These are phyloP conservation scores for Allygus modestus DNA, from an alignment of 2,888 invertebrate species.

Conservation along the genomic window DNA sequence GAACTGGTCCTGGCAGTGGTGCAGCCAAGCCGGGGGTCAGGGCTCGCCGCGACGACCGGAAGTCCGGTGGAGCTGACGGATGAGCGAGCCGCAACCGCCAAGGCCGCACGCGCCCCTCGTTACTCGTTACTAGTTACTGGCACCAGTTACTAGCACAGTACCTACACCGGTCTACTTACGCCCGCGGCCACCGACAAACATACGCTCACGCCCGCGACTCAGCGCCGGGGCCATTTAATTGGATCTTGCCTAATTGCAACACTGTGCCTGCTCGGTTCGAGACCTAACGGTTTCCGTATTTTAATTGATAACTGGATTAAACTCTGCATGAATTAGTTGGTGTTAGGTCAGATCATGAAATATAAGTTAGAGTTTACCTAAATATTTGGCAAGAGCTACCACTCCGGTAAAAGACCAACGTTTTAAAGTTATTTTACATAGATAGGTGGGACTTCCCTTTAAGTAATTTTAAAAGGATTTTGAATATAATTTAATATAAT, in stretches of 20 bases:
- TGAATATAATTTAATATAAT: no score
- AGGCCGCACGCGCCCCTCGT: conserved; percentile 30
- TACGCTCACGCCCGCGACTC: background rate
- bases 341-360: no score
- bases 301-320: conserved; percentile 12
- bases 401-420: no score
- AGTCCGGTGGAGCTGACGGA: conserved; percentile 18
- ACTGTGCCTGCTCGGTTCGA: background rate
- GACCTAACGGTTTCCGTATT: conserved; percentile 2
- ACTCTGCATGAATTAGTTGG: background rate
- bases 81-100: conserved; percentile 6
- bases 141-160: background rate
- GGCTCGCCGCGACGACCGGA: conserved; percentile 23
- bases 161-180: conserved; percentile 16
- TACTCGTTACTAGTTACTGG: background rate
- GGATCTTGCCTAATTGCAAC: background rate
- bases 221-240: background rate
- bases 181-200: no score
- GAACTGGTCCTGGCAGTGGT: conserved; percentile 2
- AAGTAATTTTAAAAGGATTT: no score
- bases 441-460: no score
- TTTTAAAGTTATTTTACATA: no score
- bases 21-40: conserved; percentile 20
- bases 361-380: no score
- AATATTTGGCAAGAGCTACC: no score